These are phyloP conservation scores for Cuculus canorus DNA, from an alignment of 2,797 vertebrate species.

Conservation along the genomic window DNA sequence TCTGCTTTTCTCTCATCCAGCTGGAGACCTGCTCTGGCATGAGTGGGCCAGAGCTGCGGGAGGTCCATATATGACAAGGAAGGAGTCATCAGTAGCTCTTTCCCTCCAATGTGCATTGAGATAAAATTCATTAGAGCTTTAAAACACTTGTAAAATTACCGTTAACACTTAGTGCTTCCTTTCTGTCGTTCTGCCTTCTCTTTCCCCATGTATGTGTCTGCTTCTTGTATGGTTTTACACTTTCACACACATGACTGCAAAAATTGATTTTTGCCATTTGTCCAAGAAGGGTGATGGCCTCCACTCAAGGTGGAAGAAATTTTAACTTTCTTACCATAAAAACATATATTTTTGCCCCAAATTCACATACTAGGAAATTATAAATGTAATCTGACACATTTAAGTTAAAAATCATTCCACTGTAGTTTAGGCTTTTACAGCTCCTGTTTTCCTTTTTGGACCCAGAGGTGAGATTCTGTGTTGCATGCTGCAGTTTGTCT, in stretches of 20 bases:
- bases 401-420: neutral
- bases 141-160: neutral
- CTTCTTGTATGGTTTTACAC: neutral
- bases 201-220: fast-evolving
- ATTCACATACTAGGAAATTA: neutral
- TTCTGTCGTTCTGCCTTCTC: neutral
- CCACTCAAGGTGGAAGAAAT: neutral
- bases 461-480: neutral
- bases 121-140: neutral
- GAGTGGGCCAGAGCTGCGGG: neutral
- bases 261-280: neutral
- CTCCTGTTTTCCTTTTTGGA: neutral
- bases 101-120: neutral
- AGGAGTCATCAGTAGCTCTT: neutral
- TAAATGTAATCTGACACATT: neutral
- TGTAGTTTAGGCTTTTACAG: neutral
- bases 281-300: neutral
- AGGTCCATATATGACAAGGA: fast-evolving
- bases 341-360: neutral
- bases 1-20: neutral
- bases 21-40: neutral
- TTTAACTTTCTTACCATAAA: neutral
- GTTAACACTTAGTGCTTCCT: neutral
- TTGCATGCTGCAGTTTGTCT: neutral
- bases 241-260: neutral